Base-by-base conservation (phyloP, 2,888 invertebrate species). In the Cryptocheilus praepositus region DNA sequence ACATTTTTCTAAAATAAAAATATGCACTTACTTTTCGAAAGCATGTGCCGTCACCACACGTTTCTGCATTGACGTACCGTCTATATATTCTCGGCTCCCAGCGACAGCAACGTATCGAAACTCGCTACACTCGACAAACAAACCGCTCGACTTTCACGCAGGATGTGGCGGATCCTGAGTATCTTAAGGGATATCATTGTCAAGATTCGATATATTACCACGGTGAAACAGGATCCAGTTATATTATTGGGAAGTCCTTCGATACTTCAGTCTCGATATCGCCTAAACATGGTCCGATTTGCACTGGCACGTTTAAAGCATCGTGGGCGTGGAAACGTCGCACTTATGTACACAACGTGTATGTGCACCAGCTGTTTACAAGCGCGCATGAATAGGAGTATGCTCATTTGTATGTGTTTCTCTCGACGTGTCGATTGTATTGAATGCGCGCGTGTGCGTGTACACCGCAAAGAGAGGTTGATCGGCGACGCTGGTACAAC, bases 181-280 rank as follows among this genome's bases (percentile, higher is more conserved):
- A 4, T 16, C 45, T 36, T 44, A 15, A 19, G 28, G 22, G 16
- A 11, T 3, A 51, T 46, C 59, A 64, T 73, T 61, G 63, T 52
- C 57, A 63, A 69, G 65, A 36, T 36, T 61, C 63, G 70, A 67
- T 67, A 59, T 22, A 59, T 73, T 54, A 61, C 28, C 68, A 66
- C 64, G 61, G 71, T 58, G 73, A 76, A 78, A 70, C 68, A 52
- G 49, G 70, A 79, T 79, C 79, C 45, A 18, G 59, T 56, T 64
- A 59, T 63, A 52, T 63, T 63, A 76, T 69, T 67, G 54, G 49
- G 49, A 61, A 59, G 63, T 71, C 67, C 74, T 66, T 60, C 66
- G 62, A 66, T 67, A 63, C 64, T 76, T 74, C 70, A 76, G 77
- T 76, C 73, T 74, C 74, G 68, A 79, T 71, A 60, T 67, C 52